Conservation (phyloP, 2,888 invertebrate genomes). For the Ptycholaimellus sp. region DNA sequence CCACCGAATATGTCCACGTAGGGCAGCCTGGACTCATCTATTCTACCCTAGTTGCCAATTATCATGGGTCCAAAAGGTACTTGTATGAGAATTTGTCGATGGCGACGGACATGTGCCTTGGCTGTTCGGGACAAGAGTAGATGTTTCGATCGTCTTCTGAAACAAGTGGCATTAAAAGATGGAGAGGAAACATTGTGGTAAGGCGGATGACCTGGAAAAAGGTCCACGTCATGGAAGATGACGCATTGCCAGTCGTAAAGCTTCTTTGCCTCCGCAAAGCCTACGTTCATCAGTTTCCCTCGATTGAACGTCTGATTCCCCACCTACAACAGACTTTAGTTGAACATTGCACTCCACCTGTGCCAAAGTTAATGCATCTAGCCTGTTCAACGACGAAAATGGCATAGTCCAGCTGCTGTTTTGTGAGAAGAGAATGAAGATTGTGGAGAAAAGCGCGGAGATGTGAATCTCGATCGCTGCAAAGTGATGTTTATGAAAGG, state of each 20-base stretch:
- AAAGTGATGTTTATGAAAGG: slow-evolving; percentile 3
- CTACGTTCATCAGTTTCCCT: slow-evolving; percentile 80
- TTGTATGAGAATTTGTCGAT: slow-evolving; percentile 23
- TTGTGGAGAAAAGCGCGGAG: slow-evolving; percentile 65
- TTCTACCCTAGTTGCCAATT: neutral
- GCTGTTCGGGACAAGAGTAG: slow-evolving; percentile 24
- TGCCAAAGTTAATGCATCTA: slow-evolving; percentile 26
- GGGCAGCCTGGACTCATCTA: slow-evolving; percentile 44
- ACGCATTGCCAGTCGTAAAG: slow-evolving; percentile 29
- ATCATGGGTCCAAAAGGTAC: slow-evolving; percentile 8
- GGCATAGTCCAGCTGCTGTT: slow-evolving; percentile 75
- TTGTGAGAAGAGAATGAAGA: slow-evolving; percentile 68
- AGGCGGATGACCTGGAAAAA: no score
- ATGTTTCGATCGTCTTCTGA: slow-evolving; percentile 26
- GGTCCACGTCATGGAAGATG: slow-evolving; percentile 30
- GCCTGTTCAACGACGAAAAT: slow-evolving; percentile 79
- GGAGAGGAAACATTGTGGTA: no score
- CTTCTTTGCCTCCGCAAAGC: slow-evolving; percentile 64
- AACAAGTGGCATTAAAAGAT: slow-evolving; percentile 8
- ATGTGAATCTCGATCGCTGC: slow-evolving; percentile 17
- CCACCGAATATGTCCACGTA: slow-evolving; percentile 78
- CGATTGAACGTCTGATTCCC: slow-evolving; percentile 46
- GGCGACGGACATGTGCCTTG: slow-evolving; percentile 26
- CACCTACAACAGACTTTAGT: slow-evolving; percentile 6
- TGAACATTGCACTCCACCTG: neutral